Percentiles rank a stretch among this genome's conserved stretches.
These are phyloP conservation scores for Sitodiplosis mosellana DNA, from an alignment of 1,140 invertebrate genomes.

Conservation along the genomic window DNA sequence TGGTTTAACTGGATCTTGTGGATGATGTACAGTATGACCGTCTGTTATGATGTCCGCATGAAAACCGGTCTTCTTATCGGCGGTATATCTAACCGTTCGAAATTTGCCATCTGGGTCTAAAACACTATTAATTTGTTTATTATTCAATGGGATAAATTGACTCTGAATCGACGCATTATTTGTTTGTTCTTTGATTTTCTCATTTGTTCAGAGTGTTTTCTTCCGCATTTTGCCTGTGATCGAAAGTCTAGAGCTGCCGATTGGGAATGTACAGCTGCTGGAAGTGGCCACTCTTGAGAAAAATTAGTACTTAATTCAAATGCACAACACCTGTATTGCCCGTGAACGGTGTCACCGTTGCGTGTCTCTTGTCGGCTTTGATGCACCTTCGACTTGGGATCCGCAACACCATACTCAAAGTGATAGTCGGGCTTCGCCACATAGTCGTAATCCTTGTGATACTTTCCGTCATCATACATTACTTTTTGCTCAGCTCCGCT, in stretches of 20 bases:
- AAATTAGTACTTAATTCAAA: not conserved
- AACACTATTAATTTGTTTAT: constrained; percentile 11
- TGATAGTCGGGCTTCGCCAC: constrained; percentile 46
- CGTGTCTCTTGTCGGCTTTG: constrained; percentile 48
- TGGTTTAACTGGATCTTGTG: not conserved
- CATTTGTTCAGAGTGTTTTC: too few relatives aligned
- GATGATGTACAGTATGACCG: constrained; percentile 11
- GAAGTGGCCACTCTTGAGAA: not conserved
- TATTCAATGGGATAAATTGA: not conserved
- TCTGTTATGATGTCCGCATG: constrained; percentile 26
- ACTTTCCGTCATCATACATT: constrained; percentile 29
- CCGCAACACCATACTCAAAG: constrained; percentile 48
- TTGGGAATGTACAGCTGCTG: not conserved
- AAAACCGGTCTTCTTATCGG: constrained; percentile 32
- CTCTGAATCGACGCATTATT: not conserved
- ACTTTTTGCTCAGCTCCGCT: constrained; percentile 35
- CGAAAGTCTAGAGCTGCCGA: not conserved
- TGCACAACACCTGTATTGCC: constrained; percentile 36
- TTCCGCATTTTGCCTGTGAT: not conserved
- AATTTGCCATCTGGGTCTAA: constrained; percentile 31
- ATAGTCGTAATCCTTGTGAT: constrained; percentile 34
- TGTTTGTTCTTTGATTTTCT: not conserved
- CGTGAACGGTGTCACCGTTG: constrained; percentile 44
- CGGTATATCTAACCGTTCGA: constrained; percentile 30
- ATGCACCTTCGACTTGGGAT: constrained; percentile 44